Evolutionary conservation across 1,140 invertebrate species (phyloP).

Genomic region (Apis florea): DNA sequence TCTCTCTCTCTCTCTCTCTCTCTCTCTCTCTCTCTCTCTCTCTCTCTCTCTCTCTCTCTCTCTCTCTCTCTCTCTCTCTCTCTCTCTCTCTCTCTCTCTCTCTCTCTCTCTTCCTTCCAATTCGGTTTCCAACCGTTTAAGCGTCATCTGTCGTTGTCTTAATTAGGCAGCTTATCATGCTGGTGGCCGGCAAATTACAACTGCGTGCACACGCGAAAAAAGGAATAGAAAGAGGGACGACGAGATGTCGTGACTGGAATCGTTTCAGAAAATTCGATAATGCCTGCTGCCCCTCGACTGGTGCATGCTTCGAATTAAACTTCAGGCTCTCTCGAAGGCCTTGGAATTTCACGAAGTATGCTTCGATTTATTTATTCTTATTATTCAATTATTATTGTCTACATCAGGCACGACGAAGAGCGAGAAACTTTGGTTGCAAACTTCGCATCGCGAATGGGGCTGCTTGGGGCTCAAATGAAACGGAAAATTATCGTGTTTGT

Average conservation of each 20-base stretch:
- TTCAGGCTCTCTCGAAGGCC: background rate
- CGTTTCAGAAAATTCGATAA: conserved; percentile 23
- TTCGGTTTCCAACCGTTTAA: conserved; percentile 31
- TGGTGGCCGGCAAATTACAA: conserved; percentile 42
- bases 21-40: background rate
- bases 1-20: background rate
- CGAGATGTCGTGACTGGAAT: background rate
- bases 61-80: background rate
- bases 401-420: too few relatives aligned
- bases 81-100: background rate
- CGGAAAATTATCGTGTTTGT: too few relatives aligned
- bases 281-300: background rate
- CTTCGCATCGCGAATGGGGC: too few relatives aligned
- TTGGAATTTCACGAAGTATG: conserved; percentile 3
- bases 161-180: conserved; percentile 60
- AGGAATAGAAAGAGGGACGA: conserved; percentile 37
- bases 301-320: conserved; percentile 3
- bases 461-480: too few relatives aligned
- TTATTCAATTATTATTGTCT: conserved; percentile 1
- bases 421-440: too few relatives aligned
- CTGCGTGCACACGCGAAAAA: conserved; percentile 20
- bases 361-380: conserved; percentile 10
- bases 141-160: conserved; percentile 56
- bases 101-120: background rate
- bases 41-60: background rate